Evolutionary conservation across 2,888 invertebrate genomes (phyloP), one percentile per base, ranked within the genome.

Genomic region (Conistra vaccinii): DNA sequence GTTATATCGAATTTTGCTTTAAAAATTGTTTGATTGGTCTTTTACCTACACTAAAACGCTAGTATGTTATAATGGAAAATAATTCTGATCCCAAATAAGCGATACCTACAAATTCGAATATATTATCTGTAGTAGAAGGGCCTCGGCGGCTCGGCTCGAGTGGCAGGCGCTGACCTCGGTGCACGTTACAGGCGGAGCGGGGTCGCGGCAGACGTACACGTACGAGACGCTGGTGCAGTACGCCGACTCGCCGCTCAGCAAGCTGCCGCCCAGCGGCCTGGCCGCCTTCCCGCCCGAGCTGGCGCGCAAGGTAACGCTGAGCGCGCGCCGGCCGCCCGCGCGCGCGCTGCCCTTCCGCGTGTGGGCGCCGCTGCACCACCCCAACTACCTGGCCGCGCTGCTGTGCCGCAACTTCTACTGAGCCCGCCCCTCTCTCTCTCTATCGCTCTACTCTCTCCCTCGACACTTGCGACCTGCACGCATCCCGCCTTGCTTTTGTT

Each of bases 211-310:
- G 94, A 92, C 92, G 89, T 97, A 97, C 94, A 90, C 95, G 90
- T 94, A 96, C 93, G 96, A 97, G 94, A 95, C 96, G 92, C 94
- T 97, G 93, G 94, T 97, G 94, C 95, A 96, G 94, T 96, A 95
- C 94, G 96, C 97, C 78, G 95, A 95, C 92, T 96, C 97, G 87
- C 97, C 96, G 93, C 96, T 96, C 77, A 96, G 96, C 95, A 96
- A 96, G 94, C 93, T 95, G 95, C 95, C 95, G 92, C 96, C 96
- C 83, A 93, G 93, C 90, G 95, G 95, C 73, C 94, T 96, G 88
- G 94, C 92, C 86, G 92, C 91, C 77, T 96, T 96, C 93, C 96
- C 96, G 91, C 90, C 94, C 87, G 96, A 96, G 92, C 94, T 96
- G 89, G 95, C 95, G 92, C 96, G 96, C 95, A 96, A 96, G 96